Evolutionary conservation across 2,888 invertebrate species (phyloP), one percentile per base, ranked within the genome.

Genomic region (Allolobophora icterica): DNA sequence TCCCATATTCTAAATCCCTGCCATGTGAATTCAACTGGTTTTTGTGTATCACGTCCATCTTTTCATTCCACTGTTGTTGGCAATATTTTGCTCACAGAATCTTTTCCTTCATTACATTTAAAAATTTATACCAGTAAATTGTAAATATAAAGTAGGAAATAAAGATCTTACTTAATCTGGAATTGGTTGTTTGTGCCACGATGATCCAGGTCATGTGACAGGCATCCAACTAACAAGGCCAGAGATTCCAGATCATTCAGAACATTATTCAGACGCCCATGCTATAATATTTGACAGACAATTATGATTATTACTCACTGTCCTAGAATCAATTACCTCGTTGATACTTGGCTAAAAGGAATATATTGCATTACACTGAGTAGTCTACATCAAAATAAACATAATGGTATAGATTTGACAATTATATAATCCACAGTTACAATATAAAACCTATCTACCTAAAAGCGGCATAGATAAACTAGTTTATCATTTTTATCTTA

Each of bases 131-230:
- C n/a, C 11, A n/a, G 52, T n/a, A n/a, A n/a, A 71, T 13, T 30
- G 30, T 71, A n/a, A n/a, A n/a, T n/a, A 71, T 71, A 71, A n/a
- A 71, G 17, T 24, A 71, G n/a, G 30, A 71, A n/a, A 71, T 71
- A 71, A 38, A 42, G 33, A 93, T 35, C 94, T 93, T 92, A 95
- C 95, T 95, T 94, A 84, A 94, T 94, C 92, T 95, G 94, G 92
- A 95, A 95, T 92, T 94, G 94, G 92, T 95, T 95, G 92, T 94
- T 95, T 90, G 95, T 95, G 11, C 95, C 95, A 34, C 95, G 92
- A 90, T 95, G 95, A 90, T 95, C 95, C 38, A 95, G 93, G 92
- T 95, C 95, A 92, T 95, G 95, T 92, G 94, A 94, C 71, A 95
- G 93, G 93, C 95, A 94, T 35, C 93, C 95, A 19, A 95, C 94